Base-by-base conservation (phyloP, 2,888 invertebrate genomes). In the Imbricaverruca yamaguchii region DNA sequence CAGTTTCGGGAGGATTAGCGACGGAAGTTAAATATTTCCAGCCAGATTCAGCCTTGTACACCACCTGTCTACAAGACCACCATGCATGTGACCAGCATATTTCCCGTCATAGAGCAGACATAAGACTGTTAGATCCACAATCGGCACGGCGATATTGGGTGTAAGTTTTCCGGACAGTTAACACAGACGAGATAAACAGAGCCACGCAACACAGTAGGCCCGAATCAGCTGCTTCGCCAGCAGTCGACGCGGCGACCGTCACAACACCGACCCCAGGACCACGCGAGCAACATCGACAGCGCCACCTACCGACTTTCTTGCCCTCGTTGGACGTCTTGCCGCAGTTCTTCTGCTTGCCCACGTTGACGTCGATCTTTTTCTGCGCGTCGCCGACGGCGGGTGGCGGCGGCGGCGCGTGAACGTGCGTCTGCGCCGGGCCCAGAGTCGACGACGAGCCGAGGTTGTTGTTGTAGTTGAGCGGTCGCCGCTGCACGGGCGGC, bases 391-490 rank as follows among this genome's bases (percentile, higher is more conserved):
- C 74, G 74, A 55, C 74, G 55, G 74, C 21, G 18, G 74, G 74
- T 55, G 74, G 53, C 53, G 74, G 55, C 69, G 69, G 69, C 74
- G 74, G 74, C 53, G 74, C 55, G 55, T 74, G 74, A 9, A 74
- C 74, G 55, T 74, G 74, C 55, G 74, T 74, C 74, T 74, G 74
- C 21, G 74, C 74, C 74, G 74, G 74, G 1, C 74, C 74, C 74
- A 74, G 74, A 8, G 74, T 74, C 9, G 79, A 79, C 23, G 84
- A 82, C 18, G 84, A 81, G 21, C 84, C 85, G 59, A 86, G 81
- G 82, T 85, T 85, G 81, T 85, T 85, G 82, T 86, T 86, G 80
- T 85, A 85, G 80, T 85, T 85, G 55, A 85, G 83, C n/a, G 85
- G 84, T 82, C 88, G 88, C 7, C 79, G 79, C 79, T 56, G 79